These are phyloP conservation scores for Otolemur crassicaudatus DNA, from an alignment of 2,797 vertebrate genomes.

Conservation along the genomic window DNA sequence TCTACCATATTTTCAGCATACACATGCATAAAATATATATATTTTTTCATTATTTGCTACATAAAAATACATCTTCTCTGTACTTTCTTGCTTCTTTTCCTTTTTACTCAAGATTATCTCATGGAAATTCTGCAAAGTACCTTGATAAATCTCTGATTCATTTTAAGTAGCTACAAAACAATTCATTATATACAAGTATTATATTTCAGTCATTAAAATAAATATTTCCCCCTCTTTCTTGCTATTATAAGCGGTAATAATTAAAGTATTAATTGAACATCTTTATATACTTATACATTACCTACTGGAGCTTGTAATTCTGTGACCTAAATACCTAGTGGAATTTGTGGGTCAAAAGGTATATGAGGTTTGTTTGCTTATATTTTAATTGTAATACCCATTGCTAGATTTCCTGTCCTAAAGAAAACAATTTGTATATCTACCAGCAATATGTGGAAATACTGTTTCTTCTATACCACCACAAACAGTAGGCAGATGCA, in stretches of 20 bases:
- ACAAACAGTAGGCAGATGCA: not conserved
- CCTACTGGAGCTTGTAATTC: not conserved
- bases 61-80: not conserved
- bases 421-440: not conserved
- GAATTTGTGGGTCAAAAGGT: not conserved
- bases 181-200: not conserved
- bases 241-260: not conserved
- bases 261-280: constrained; percentile 19
- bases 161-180: constrained; percentile 29
- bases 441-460: not conserved
- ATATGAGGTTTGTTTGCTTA: not conserved
- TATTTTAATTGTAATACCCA: not conserved
- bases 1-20: not conserved
- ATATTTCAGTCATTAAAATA: constrained; percentile 1
- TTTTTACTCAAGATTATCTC: not conserved
- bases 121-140: not conserved
- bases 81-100: not conserved
- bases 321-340: not conserved
- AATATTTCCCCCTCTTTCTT: not conserved
- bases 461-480: not conserved
- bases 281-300: not conserved
- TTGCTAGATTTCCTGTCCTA: not conserved
- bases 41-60: not conserved
- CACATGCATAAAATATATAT: not conserved
- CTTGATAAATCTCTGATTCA: not conserved